Base-by-base conservation (phyloP, 2,797 vertebrate genomes). In the Syncerus caffer region DNA sequence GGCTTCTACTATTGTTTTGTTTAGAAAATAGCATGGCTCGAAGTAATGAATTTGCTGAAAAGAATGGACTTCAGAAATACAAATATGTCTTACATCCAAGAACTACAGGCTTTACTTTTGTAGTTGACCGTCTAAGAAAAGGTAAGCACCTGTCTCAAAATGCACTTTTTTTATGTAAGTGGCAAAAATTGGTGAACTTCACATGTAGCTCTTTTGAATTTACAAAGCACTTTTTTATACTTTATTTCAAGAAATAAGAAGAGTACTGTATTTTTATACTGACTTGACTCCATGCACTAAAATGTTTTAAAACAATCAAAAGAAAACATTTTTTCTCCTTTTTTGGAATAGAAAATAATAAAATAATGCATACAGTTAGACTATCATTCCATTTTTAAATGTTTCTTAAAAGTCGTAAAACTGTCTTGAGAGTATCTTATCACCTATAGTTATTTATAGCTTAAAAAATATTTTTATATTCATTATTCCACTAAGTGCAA, bases 81-180 rank as follows among this genome's bases (percentile, higher is more conserved):
- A 99, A 99, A 64, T 99, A 99, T 9, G 99, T 99, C 85, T 98
- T 99, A 27, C 99, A 99, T 97, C 99, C 99, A 0, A 99, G 99
- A 96, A 99, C 99, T 38, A 99, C 99, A 1, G 99, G 99, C 51
- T 99, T 99, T 98, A 99, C 99, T 98, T 99, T 99, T 98, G 99
- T 99, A 55, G 99, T 99, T 71, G 99, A 99, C 86, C 99, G 98
- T 89, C 99, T 99, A 50, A 99, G 99, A 95, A 99, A 99, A 99
- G 99, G 99, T 99, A 98, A 99, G 93, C n/a, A 19, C 55, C 74
- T 45, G n/a, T 93, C 58, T 88, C 38, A 82, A 60, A 97, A 57
- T 89, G 3, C 31, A 14, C 13, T 6, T 87, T 76, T 71, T 14
- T 60, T 51, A 57, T 93, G 19, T 62, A 93, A 89, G 27, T 89